Evolutionary conservation across 2,888 invertebrate genomes (phyloP).

Genomic region (Nomada hirtipes): DNA sequence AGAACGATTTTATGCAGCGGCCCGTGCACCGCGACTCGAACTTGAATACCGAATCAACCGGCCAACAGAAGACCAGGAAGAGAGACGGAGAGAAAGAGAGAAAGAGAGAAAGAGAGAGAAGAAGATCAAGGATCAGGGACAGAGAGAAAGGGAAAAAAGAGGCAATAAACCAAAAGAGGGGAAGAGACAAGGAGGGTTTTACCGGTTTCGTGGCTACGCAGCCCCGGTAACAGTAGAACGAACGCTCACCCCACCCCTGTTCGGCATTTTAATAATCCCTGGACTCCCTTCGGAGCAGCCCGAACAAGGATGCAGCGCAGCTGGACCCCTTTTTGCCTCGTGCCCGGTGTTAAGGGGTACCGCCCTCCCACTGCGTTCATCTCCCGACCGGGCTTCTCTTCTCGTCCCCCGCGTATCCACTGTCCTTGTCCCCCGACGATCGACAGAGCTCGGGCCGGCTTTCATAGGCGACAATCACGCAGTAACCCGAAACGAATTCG

Average conservation of each 20-base stretch:
- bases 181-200: slow-evolving; percentile 50
- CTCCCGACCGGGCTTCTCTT: slow-evolving; percentile 50
- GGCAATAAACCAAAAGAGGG: not conserved
- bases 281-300: slow-evolving; percentile 76
- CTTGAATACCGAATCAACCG: slow-evolving; percentile 73
- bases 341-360: slow-evolving; percentile 79
- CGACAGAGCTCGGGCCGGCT: slow-evolving; percentile 42
- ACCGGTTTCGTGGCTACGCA: slow-evolving; percentile 70
- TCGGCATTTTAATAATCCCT: slow-evolving; percentile 79
- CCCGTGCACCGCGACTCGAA: slow-evolving; percentile 73
- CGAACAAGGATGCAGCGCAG: slow-evolving; percentile 74
- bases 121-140: not conserved
- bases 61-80: slow-evolving; percentile 23
- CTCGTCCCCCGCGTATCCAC: slow-evolving; percentile 51
- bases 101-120: slow-evolving; percentile 28
- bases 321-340: slow-evolving; percentile 77
- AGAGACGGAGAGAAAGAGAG: slow-evolving; percentile 2
- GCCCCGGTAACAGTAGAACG: slow-evolving; percentile 71
- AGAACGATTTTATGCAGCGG: slow-evolving; percentile 78
- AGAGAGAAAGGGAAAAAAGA: slow-evolving; percentile 4
- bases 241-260: slow-evolving; percentile 52
- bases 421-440: not conserved
- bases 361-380: slow-evolving; percentile 78
- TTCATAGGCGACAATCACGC: slow-evolving; percentile 57
- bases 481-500: slow-evolving; percentile 60